A percentile compares a stretch with the other conserved stretches of the same genome.
phyloP scores from a whole-genome alignment of 2,113 vertebrate genomes.

The Butorides virescens region DNA sequence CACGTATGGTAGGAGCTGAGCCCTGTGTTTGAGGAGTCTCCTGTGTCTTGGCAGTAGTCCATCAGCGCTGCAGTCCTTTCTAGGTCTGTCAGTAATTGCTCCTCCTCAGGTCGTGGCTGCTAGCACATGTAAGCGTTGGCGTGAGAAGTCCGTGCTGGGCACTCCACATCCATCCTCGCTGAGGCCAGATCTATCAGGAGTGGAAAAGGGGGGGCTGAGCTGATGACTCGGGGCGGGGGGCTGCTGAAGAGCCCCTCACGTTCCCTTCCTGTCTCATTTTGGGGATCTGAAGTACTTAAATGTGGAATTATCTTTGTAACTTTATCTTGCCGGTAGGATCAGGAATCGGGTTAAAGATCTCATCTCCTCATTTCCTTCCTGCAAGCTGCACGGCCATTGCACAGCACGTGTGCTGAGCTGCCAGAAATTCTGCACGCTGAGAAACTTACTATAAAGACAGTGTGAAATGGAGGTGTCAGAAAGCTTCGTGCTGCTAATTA shows the following conservation, averaged over 20 bases:
- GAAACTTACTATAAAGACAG: slow-evolving; percentile 31
- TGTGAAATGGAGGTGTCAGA: slow-evolving; percentile 57
- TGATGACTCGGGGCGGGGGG: background rate
- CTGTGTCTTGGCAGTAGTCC: background rate
- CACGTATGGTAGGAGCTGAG: background rate
- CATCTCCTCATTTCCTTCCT: background rate
- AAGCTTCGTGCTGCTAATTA: slow-evolving; percentile 43
- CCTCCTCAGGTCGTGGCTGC: background rate
- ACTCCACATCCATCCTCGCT: fast-evolving
- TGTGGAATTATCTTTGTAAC: background rate
- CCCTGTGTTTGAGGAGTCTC: background rate
- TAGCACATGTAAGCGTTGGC: background rate
- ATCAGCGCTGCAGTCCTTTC: background rate
- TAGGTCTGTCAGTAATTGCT: background rate
- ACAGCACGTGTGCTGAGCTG: background rate
- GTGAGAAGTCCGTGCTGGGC: background rate
- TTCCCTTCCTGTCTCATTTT: background rate
- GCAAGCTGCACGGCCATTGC: background rate
- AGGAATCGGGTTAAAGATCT: slow-evolving; percentile 24
- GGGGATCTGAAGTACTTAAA: background rate
- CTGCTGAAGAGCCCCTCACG: background rate
- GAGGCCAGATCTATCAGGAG: background rate
- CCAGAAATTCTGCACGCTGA: background rate
- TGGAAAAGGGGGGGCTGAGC: background rate
- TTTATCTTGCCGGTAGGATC: background rate